These are phyloP conservation scores for Trissolcus basalis DNA, from an alignment of 1,140 invertebrate species.

Conservation along the genomic window DNA sequence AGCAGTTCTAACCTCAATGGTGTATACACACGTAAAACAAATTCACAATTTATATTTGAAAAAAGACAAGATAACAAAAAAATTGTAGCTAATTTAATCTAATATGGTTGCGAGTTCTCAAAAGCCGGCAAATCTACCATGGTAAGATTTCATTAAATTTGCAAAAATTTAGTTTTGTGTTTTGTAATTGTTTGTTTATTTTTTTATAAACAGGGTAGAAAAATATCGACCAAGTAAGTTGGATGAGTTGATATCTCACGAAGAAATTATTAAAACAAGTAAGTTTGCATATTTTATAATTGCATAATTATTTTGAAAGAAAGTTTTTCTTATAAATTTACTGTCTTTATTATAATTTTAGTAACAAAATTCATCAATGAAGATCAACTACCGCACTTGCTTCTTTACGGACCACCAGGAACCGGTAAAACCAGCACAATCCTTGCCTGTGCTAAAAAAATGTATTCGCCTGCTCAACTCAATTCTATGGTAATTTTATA, in stretches of 20 bases:
- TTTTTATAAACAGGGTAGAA: slow-evolving; percentile 92
- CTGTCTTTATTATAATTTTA: slow-evolving; percentile 74
- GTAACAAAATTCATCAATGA: slow-evolving; percentile 95
- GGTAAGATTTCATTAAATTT: slow-evolving; percentile 69
- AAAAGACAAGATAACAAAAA: not conserved
- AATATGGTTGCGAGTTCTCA: slow-evolving; percentile 56
- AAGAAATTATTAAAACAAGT: slow-evolving; percentile 98
- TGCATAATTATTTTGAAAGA: too few species aligned
- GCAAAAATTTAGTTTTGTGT: not conserved
- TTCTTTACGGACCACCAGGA: slow-evolving; percentile 99
- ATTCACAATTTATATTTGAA: not conserved
- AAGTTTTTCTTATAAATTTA: not conserved
- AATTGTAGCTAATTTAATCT: not conserved
- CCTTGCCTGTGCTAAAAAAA: slow-evolving; percentile 94
- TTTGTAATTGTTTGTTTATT: slow-evolving; percentile 13
- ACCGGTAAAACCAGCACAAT: slow-evolving; percentile 99
- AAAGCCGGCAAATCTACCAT: slow-evolving; percentile 76
- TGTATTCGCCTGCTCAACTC: slow-evolving; percentile 92
- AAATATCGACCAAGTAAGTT: slow-evolving; percentile 96
- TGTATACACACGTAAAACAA: not conserved
- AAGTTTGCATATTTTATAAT: slow-evolving; percentile 71
- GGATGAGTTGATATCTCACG: slow-evolving; percentile 96
- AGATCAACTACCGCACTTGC: slow-evolving; percentile 94
- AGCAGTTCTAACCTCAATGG: slow-evolving; percentile 25
- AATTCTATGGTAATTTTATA: slow-evolving; percentile 85